These are phyloP conservation scores for Caenorhabditis sp. DNA, from an alignment of 2,888 invertebrate genomes.

Conservation along the genomic window DNA sequence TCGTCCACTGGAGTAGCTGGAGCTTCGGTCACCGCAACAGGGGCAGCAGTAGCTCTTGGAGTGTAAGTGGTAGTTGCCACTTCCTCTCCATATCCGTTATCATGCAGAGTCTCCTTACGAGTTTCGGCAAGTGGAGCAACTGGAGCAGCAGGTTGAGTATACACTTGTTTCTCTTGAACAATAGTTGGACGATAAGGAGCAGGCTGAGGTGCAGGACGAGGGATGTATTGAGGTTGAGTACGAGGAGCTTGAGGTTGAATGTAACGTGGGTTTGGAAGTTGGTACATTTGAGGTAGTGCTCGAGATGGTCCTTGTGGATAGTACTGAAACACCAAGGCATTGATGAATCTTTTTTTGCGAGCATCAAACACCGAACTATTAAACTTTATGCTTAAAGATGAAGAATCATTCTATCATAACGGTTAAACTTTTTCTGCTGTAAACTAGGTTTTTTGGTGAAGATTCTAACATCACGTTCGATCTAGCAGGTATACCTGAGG, in stretches of 20 bases:
- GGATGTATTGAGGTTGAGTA: constrained; percentile 33
- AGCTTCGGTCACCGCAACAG: not conserved
- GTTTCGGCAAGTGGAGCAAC: constrained; percentile 45
- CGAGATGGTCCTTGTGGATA: constrained; percentile 52
- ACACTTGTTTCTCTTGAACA: constrained; percentile 38
- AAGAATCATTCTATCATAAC: not conserved
- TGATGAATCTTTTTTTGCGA: not conserved
- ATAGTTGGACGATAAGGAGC: constrained; percentile 29
- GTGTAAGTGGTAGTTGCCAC: constrained; percentile 22
- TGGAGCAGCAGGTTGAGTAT: constrained; percentile 49
- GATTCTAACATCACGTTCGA: not conserved
- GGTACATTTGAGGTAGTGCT: constrained; percentile 58
- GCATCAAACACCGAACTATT: too few species aligned
- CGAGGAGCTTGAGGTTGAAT: constrained; percentile 56
- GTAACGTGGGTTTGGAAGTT: constrained; percentile 55
- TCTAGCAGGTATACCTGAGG: constrained; percentile 22
- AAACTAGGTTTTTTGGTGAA: not conserved
- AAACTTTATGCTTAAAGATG: too few species aligned
- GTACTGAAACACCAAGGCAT: constrained; percentile 16
- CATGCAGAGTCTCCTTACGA: constrained; percentile 44
- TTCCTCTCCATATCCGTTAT: constrained; percentile 56
- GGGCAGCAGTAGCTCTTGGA: constrained; percentile 35
- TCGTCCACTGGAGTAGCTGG: constrained; percentile 54
- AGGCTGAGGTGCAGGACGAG: constrained; percentile 34
- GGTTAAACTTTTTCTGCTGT: constrained; percentile 2